Evolutionary conservation across 2,797 vertebrate genomes (phyloP).

Genomic region (Centropyge bicolor): DNA sequence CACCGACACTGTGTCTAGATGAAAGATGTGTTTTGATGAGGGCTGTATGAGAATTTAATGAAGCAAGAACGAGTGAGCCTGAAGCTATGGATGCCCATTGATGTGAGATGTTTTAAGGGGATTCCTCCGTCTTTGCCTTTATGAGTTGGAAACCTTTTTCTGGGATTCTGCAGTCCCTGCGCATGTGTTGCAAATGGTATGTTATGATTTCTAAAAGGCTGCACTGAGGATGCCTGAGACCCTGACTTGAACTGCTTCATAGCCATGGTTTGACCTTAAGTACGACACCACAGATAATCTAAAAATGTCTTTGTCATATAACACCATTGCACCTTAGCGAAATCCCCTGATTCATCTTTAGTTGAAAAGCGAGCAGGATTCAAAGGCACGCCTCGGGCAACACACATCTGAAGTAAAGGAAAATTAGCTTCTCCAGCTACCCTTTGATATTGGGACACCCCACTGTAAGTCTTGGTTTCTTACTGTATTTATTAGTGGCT

Average conservation of each 20-base stretch:
- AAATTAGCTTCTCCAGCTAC: constrained; percentile 68
- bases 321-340: constrained; percentile 48
- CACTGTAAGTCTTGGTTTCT: constrained; percentile 57
- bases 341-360: constrained; percentile 72
- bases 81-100: constrained; percentile 70
- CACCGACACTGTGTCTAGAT: constrained; percentile 70
- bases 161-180: constrained; percentile 21
- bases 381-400: constrained; percentile 72
- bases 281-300: constrained; percentile 29
- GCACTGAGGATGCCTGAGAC: constrained; percentile 32
- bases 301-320: constrained; percentile 62
- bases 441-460: constrained; percentile 72
- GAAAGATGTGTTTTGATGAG: constrained; percentile 85
- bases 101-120: constrained; percentile 78
- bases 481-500: constrained; percentile 62
- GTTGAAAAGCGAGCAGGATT: constrained; percentile 65
- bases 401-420: constrained; percentile 60
- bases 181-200: constrained; percentile 15
- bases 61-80: constrained; percentile 78
- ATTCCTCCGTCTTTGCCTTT: constrained; percentile 73
- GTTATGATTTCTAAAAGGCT: constrained; percentile 20
- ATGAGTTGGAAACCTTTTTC: constrained; percentile 56
- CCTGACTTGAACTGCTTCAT: constrained; percentile 49
- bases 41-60: constrained; percentile 84
- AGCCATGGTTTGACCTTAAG: constrained; percentile 56